Base-by-base conservation (phyloP, 1,140 invertebrate genomes). In the Geopemphigus sp. region DNA sequence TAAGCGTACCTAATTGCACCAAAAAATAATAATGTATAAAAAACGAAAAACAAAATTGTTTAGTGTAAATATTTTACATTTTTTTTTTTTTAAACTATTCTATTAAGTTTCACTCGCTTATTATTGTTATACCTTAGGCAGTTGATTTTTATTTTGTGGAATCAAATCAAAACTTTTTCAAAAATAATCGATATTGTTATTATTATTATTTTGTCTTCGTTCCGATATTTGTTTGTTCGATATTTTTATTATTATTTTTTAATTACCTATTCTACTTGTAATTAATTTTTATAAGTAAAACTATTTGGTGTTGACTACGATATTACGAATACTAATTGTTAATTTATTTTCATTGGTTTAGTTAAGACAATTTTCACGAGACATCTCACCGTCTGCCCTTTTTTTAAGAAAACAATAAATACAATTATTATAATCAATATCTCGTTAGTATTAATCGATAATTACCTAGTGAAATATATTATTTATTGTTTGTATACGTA, bases 261-360 rank as follows among this genome's bases (percentile, higher is more conserved):
- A 24, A 15, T 26, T 80, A 87, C 86, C 6, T 87, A 66, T 88
- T 88, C 45, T 89, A 90, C 57, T 61, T 61, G 63, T 61, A 63
- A 26, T 63, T 61, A 45, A 47, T 61, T 24, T 78, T 50, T 61
- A 61, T 78, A 61, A 78, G 74, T 78, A 63, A 61, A 26, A 61
- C 50, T 72, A 56, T 63, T 47, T 63, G 74, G 57, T 78, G 74
- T 63, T 61, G 57, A 78, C 57, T 45, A 78, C 39, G 47, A 47
- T 78, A 78, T 78, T 61, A 78, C 47, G 22, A 78, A 26, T 6
- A 5, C 47, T 32, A 56, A 78, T 78, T 78, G 74, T 78, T 78
- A 78, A 78, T 61, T 59, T 61, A 78, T 61, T 78, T 61, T 78
- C 57, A 47, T 61, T 26, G 53, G 29, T 61, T 78, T 78, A 78